These are phyloP conservation scores for Folsomia candida DNA, from an alignment of 2,888 invertebrate genomes.

Conservation along the genomic window DNA sequence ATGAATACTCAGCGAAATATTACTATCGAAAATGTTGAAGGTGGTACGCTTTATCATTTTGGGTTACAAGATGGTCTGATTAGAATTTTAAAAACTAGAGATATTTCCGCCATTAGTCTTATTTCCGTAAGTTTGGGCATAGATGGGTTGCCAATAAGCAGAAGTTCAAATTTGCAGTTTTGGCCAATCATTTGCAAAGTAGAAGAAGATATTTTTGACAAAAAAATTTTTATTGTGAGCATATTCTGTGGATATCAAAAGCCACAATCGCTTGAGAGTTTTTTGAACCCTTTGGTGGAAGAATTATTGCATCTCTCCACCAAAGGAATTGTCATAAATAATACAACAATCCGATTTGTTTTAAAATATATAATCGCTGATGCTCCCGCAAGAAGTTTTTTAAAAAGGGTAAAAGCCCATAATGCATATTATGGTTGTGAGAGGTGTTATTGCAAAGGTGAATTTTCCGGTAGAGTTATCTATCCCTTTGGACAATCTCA, in stretches of 20 bases:
- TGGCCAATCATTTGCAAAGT: constrained; percentile 5
- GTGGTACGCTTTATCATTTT: constrained; percentile 27
- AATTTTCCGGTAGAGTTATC: constrained; percentile 20
- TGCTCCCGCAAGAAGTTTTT: constrained; percentile 38
- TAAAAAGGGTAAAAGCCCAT: too few species aligned
- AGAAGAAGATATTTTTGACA: constrained; percentile 2
- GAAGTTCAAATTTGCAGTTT: constrained; percentile 7
- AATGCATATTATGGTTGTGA: constrained; percentile 32
- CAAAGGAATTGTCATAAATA: not conserved
- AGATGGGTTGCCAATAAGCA: constrained; percentile 6
- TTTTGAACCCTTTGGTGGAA: not conserved
- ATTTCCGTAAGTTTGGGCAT: not conserved
- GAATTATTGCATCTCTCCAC: not conserved
- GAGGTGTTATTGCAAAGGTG: constrained; percentile 28
- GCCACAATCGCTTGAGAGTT: constrained; percentile 1
- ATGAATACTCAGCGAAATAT: constrained; percentile 15
- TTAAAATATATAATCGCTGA: constrained; percentile 30
- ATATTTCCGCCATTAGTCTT: too few species aligned
- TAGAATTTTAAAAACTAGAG: too few species aligned
- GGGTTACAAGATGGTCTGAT: too few species aligned
- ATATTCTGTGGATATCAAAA: constrained; percentile 1
- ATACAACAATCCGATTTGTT: not conserved
- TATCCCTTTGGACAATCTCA: constrained; percentile 8
- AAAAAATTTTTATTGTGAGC: not conserved
- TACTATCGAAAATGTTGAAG: not conserved